Evolutionary conservation across 2,797 vertebrate species (phyloP).

Genomic region (Rousettus madagascariensis): DNA sequence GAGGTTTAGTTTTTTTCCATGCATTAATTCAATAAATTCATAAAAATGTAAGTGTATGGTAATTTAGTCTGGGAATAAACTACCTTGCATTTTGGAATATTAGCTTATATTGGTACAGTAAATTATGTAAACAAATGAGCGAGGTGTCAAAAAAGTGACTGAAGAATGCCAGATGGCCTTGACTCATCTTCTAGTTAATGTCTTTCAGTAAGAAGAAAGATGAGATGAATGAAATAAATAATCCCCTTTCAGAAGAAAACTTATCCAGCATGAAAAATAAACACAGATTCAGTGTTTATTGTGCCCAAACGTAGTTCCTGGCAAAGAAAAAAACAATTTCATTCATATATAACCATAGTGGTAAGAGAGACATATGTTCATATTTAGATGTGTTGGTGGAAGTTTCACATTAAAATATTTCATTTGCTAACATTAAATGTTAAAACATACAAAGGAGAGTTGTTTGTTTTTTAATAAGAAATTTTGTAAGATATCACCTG

Average conservation of each 20-base stretch:
- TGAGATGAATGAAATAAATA: slow-evolving; percentile 54
- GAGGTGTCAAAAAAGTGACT: slow-evolving; percentile 59
- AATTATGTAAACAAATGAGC: slow-evolving; percentile 63
- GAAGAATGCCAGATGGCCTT: slow-evolving; percentile 49
- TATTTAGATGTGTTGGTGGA: neutral
- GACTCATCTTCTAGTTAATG: slow-evolving; percentile 19
- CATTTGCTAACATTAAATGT: slow-evolving; percentile 13
- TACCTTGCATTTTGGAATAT: slow-evolving; percentile 44
- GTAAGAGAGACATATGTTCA: neutral
- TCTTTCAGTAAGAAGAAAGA: slow-evolving; percentile 56
- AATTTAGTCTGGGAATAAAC: slow-evolving; percentile 27
- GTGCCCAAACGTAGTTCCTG: neutral
- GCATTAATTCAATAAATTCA: neutral
- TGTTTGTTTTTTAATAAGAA: neutral
- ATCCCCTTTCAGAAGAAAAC: slow-evolving; percentile 4
- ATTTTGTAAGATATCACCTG: neutral
- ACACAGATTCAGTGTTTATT: slow-evolving; percentile 12
- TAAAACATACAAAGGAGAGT: slow-evolving; percentile 2
- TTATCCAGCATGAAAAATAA: slow-evolving; percentile 19
- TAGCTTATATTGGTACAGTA: slow-evolving; percentile 35
- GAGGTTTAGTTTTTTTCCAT: neutral
- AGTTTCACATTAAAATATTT: slow-evolving; percentile 3
- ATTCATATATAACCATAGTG: neutral
- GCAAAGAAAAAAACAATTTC: slow-evolving; percentile 16
- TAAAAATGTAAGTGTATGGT: slow-evolving; percentile 45